Evolutionary conservation across 2,797 vertebrate genomes (phyloP).

Genomic region (Trematocara caparti): DNA sequence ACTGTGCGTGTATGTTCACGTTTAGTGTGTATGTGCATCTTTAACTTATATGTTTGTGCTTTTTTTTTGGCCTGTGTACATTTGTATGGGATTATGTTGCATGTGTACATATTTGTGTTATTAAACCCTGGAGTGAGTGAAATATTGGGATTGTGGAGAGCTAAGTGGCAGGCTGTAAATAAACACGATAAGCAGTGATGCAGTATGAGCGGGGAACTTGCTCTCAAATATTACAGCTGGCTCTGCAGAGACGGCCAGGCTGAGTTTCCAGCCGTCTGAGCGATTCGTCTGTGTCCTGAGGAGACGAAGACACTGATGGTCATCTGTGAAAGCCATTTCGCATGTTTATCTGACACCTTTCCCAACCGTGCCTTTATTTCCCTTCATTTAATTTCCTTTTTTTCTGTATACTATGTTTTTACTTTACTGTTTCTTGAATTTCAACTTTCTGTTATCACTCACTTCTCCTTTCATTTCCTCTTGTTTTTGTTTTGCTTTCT

Average conservation of each 20-base stretch:
- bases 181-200: conserved; percentile 54
- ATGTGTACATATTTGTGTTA: conserved; percentile 31
- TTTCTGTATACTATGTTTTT: neutral
- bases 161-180: conserved; percentile 35
- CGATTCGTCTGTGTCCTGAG: conserved; percentile 19
- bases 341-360: conserved; percentile 15
- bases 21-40: conserved; percentile 7
- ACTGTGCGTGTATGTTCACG: neutral
- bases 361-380: conserved; percentile 6
- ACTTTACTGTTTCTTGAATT: neutral
- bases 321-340: conserved; percentile 25
- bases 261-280: conserved; percentile 16
- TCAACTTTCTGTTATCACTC: neutral
- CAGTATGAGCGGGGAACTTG: conserved; percentile 19
- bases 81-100: neutral
- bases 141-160: conserved; percentile 16
- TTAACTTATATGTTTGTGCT: neutral
- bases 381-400: neutral
- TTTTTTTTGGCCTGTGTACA: neutral
- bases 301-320: conserved; percentile 28
- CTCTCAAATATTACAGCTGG: conserved; percentile 25
- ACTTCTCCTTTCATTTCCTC: neutral
- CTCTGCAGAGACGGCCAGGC: conserved; percentile 25
- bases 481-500: neutral
- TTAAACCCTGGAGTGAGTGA: conserved; percentile 51